Percentiles rank a stretch among this genome's conserved stretches.
Evolutionary conservation across 2,797 vertebrate species (phyloP).

Genomic region (Pangasius larnaudii): DNA sequence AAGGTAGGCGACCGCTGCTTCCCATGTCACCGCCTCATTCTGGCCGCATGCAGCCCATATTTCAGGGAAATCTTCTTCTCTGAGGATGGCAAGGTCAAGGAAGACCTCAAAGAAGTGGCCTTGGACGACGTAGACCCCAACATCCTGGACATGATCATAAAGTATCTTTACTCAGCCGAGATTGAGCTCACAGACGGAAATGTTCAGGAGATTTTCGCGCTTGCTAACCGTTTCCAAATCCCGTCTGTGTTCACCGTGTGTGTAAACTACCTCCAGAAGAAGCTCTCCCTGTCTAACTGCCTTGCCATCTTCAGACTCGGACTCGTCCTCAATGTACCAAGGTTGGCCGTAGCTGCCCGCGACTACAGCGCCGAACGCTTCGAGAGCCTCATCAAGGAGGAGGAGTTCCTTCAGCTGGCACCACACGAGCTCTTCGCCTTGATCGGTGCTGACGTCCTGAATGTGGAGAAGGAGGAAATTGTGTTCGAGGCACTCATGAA

Average conservation of each 20-base stretch:
- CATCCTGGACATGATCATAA: slow-evolving; percentile 89
- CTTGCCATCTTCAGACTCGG: slow-evolving; percentile 94
- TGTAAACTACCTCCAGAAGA: slow-evolving; percentile 96
- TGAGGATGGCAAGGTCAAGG: slow-evolving; percentile 90
- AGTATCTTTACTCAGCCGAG: slow-evolving; percentile 94
- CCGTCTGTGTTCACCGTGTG: slow-evolving; percentile 97
- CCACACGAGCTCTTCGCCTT: slow-evolving; percentile 90
- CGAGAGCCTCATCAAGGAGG: slow-evolving; percentile 84
- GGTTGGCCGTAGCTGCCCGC: slow-evolving; percentile 89
- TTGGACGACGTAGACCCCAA: slow-evolving; percentile 89
- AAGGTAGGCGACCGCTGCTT: slow-evolving; percentile 94
- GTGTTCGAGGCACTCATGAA: slow-evolving; percentile 94
- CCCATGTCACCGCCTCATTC: slow-evolving; percentile 94
- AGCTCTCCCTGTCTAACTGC: slow-evolving; percentile 87
- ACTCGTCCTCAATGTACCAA: slow-evolving; percentile 90
- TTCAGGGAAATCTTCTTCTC: slow-evolving; percentile 97
- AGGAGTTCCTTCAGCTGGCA: slow-evolving; percentile 94
- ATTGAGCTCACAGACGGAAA: slow-evolving; percentile 95
- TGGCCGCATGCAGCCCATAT: slow-evolving; percentile 98
- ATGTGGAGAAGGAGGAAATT: slow-evolving; percentile 90
- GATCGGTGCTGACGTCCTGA: slow-evolving; percentile 89
- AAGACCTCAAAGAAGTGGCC: slow-evolving; percentile 86
- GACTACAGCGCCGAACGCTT: slow-evolving; percentile 94
- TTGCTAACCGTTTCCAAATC: slow-evolving; percentile 97
- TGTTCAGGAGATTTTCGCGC: slow-evolving; percentile 93